Percentiles rank a stretch among this genome's conserved stretches.
phyloP scores from a whole-genome alignment of 2,797 vertebrate species.

The Rhabdophis nuchalis region DNA sequence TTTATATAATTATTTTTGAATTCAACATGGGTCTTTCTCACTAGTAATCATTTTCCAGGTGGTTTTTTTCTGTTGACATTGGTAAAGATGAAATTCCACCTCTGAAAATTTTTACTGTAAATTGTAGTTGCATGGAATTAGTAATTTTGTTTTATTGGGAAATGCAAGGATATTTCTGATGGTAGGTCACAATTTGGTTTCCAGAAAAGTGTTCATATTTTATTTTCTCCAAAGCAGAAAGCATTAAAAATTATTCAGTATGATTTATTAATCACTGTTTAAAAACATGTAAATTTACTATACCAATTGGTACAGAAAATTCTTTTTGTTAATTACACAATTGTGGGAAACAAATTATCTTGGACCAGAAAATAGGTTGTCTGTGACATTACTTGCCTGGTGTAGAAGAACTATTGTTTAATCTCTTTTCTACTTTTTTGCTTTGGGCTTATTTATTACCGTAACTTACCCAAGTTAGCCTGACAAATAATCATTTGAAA shows the following conservation, averaged over 20 bases:
- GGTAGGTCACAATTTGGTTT: neutral
- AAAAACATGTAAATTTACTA: neutral
- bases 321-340: neutral
- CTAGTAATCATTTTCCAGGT: neutral
- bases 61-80: neutral
- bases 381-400: neutral
- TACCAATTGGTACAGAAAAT: neutral
- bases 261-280: neutral
- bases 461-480: neutral
- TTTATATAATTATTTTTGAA: neutral
- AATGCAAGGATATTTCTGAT: neutral
- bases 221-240: neutral
- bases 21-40: rapidly evolving
- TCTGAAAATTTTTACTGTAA: neutral
- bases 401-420: neutral
- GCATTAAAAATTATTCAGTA: rapidly evolving
- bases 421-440: neutral
- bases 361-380: neutral
- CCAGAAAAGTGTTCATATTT: neutral
- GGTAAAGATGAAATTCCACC: neutral
- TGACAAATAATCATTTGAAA: neutral
- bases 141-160: neutral
- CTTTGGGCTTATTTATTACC: neutral
- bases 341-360: neutral
- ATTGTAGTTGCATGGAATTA: neutral